Base-by-base conservation (phyloP, 2,797 vertebrate genomes). In the Alauda arvensis region DNA sequence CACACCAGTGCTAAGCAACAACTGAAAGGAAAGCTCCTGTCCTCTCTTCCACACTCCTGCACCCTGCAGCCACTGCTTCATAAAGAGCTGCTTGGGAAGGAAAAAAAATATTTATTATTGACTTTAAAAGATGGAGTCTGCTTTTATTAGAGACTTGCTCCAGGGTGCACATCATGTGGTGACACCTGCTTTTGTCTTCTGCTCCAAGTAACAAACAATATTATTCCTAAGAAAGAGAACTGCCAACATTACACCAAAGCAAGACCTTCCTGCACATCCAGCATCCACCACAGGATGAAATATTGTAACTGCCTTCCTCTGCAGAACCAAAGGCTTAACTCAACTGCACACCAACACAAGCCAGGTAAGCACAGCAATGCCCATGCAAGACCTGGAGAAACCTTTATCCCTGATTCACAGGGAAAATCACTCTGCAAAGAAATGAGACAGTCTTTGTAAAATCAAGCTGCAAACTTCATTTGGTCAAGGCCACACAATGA, bases 161-260 rank as follows among this genome's bases (percentile, higher is more conserved):
- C 87, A 88, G 89, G 85, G 85, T 89, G 75, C 86, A 51, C 62
- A 57, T 66, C 91, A 94, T 56, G 89, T 61, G 83, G 91, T 45
- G 87, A 77, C 57, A 87, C 77, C 48, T 48, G 80, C 77, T 89
- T 91, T 88, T 82, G 83, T 46, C 89, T 93, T 91, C 61, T 85
- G 57, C 65, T 78, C 80, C 21, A 79, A 88, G 83, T 83, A 89
- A 92, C 85, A 89, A 89, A 91, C 51, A 89, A 89, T 93, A 92
- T 88, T 92, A 77, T 89, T 92, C 37, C 90, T 88, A 39, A 61
- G 71, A 83, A 94, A 80, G 77, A 87, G 72, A 89, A 92, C 63
- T 71, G 77, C 82, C 75, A 65, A 21, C 14, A 15, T 61, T 62
- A 6, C 18, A 79, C 45, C 79, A 82, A 82, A 88, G 53, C 76